Base-by-base conservation (phyloP, 2,888 invertebrate genomes). In the Tridacna crocea region DNA sequence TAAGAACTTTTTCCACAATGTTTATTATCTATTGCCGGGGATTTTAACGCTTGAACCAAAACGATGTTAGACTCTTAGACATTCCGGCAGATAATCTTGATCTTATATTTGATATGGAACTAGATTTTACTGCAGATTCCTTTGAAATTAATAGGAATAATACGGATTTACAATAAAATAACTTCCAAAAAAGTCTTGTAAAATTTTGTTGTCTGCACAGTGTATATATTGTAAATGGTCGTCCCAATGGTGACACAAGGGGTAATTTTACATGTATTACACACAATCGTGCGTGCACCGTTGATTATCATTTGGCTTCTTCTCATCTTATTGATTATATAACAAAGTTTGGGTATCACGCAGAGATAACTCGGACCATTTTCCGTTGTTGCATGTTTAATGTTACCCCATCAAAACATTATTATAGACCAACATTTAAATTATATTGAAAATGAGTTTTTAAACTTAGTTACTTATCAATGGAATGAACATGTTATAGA, bases 1-100 rank as follows among this genome's bases (percentile, higher is more conserved):
- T 51, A 72, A 51, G 51, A 72, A 22, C n/a, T 48, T 17, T 72
- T 48, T 13, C 72, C 58, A 13, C 24, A 73, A 8, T 58, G 36
- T 27, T 73, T 19, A 24, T 58, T 58, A 22, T 73, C 58, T 19
- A 26, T 36, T 55, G 73, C 58, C 13, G 73, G 58, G 3, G 73
- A 73, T 22, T 24, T 73, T 73, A 73, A 73, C 24, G 73, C 73
- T 58, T 4, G 73, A 24, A 73, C 58, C 1, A 58, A 58, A 58
- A 58, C 19, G 11, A 26, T 73, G 26, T 24, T 55, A n/a, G 60
- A 73, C 19, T 73, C n/a, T n/a, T n/a, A n/a, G n/a, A 58, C 27
- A 73, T 58, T 8, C 55, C 58, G n/a, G 51, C 73, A 15, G 73
- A 73, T 26, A 73, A 73, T 27, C 51, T 73, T 13, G 26, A 58